A percentile compares a stretch with the other conserved stretches of the same genome.
Evolutionary conservation across 2,113 vertebrate genomes (phyloP).

Genomic region (Zapus hudsonius): DNA sequence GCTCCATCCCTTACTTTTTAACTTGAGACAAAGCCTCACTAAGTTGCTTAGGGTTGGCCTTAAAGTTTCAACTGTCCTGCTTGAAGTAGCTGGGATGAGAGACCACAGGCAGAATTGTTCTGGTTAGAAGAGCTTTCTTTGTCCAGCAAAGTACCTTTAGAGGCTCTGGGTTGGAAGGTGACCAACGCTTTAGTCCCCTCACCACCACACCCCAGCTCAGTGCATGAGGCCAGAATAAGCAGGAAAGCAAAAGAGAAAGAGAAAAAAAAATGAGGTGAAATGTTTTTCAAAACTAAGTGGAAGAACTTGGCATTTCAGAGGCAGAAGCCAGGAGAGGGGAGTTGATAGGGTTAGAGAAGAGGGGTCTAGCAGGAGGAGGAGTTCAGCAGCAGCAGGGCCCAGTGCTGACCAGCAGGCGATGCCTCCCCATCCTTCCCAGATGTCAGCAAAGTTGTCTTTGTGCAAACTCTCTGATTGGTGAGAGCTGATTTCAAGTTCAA

Average conservation of each 20-base stretch:
- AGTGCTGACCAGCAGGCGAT: too few relatives aligned
- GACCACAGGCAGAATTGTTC: neutral
- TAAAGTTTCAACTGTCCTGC: neutral
- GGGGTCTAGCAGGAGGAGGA: fast-evolving
- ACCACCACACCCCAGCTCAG: neutral
- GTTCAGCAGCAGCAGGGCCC: neutral
- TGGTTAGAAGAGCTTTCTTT: neutral
- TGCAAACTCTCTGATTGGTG: neutral
- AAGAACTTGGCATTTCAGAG: neutral
- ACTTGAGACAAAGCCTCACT: neutral
- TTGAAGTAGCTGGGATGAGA: neutral
- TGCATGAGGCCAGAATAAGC: neutral
- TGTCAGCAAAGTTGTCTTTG: fast-evolving
- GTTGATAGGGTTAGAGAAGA: too few relatives aligned
- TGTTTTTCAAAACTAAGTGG: neutral
- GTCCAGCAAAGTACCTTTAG: neutral
- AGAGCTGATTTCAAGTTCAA: too few relatives aligned
- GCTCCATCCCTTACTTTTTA: neutral
- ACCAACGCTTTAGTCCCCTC: neutral
- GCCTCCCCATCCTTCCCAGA: neutral
- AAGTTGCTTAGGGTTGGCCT: neutral
- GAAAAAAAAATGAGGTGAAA: neutral
- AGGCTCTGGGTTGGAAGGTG: neutral
- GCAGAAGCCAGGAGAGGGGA: neutral
- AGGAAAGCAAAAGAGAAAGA: neutral